Conservation (phyloP, 2,888 invertebrate genomes). For the Bugulina stolonifera region DNA sequence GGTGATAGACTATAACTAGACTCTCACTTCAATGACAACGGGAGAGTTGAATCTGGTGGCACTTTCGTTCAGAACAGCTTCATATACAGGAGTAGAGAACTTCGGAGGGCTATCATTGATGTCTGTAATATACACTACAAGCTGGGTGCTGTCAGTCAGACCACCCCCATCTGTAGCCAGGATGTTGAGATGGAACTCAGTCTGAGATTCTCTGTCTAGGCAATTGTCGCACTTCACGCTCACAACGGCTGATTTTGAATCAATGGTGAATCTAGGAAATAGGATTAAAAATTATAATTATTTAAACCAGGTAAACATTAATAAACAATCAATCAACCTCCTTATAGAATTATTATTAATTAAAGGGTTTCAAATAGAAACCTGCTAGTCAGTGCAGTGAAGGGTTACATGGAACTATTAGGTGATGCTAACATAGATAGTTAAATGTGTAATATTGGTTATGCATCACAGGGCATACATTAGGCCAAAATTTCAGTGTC, state of each 20-base stretch:
- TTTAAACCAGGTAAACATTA: not conserved
- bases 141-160: not conserved
- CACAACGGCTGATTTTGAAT: not conserved
- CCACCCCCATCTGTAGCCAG: conserved; percentile 15
- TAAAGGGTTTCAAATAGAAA: no score
- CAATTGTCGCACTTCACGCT: not conserved
- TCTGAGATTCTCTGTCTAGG: not conserved
- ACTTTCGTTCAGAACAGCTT: not conserved
- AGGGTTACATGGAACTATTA: no score
- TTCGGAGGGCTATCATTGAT: conserved; percentile 11
- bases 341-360: no score
- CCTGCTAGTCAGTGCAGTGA: no score
- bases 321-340: no score
- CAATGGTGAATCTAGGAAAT: conserved; percentile 16
- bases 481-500: no score
- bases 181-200: conserved; percentile 4
- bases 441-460: no score
- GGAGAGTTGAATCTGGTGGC: not conserved
- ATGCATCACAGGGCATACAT: no score
- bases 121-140: not conserved
- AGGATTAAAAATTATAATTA: not conserved
- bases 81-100: not conserved
- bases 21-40: not conserved
- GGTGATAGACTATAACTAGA: no score
- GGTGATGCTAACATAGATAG: no score